Percentiles rank a stretch among this genome's conserved stretches.
Evolutionary conservation across 2,797 vertebrate genomes (phyloP).

Genomic region (Gymnodraco acuticeps): DNA sequence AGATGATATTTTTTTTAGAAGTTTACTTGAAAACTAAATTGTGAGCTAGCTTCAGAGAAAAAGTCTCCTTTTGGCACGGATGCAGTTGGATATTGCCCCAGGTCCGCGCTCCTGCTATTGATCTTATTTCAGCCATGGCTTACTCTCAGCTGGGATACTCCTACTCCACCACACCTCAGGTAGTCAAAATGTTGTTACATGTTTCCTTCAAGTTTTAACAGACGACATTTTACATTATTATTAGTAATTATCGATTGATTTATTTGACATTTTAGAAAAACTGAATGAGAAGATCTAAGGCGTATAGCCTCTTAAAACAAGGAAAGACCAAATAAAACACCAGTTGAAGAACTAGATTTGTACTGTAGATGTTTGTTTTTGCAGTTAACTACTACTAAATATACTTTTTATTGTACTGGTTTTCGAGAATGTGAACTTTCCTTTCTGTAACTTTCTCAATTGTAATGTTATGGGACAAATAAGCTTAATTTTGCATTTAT

Average conservation of each 20-base stretch:
- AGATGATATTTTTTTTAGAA: constrained; percentile 25
- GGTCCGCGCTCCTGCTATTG: constrained; percentile 44
- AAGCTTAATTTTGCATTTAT: background rate
- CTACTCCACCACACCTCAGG: constrained; percentile 94
- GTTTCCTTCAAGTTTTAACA: background rate
- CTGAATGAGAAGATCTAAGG: too few relatives aligned
- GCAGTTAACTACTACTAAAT: background rate
- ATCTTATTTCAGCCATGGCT: constrained; percentile 87
- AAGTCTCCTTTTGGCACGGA: constrained; percentile 49
- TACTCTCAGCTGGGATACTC: constrained; percentile 97
- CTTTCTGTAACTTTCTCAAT: background rate
- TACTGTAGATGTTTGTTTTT: background rate
- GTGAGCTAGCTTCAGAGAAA: constrained; percentile 28
- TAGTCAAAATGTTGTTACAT: constrained; percentile 50
- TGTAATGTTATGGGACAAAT: background rate
- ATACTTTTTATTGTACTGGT: background rate
- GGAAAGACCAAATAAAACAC: background rate
- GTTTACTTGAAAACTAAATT: constrained; percentile 6
- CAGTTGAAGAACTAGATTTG: background rate
- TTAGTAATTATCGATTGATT: too few relatives aligned
- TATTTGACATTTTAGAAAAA: background rate
- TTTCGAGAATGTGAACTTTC: background rate
- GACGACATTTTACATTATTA: too few relatives aligned
- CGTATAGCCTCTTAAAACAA: background rate
- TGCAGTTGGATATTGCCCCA: constrained; percentile 62